Percentiles rank a stretch among this genome's conserved stretches.
Evolutionary conservation across 2,888 invertebrate genomes (phyloP).

Genomic region (Chymomyza amoena): DNA sequence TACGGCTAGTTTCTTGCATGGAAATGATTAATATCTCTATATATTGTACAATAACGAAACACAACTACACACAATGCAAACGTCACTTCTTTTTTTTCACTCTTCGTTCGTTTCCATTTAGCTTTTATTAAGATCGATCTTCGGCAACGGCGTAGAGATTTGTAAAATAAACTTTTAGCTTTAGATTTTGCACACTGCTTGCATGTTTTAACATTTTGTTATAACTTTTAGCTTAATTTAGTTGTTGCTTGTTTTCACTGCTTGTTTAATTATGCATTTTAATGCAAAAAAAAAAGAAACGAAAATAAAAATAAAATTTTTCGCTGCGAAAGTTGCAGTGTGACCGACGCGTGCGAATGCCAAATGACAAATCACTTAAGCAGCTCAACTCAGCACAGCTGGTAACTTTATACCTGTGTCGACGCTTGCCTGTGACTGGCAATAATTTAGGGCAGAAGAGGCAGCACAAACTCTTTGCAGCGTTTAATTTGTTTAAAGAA

Average conservation of each 20-base stretch:
- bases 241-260: conserved; percentile 1
- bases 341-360: conserved; percentile 30
- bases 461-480: neutral
- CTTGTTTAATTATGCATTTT: conserved; percentile 24
- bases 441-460: neutral
- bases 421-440: neutral
- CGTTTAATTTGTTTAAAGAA: neutral
- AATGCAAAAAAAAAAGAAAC: conserved; percentile 35
- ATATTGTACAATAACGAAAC: conserved; percentile 1
- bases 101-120: conserved; percentile 45
- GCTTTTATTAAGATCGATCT: conserved; percentile 47
- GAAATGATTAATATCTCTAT: conserved; percentile 13
- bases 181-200: conserved; percentile 3
- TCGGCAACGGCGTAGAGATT: conserved; percentile 28
- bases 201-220: conserved; percentile 17
- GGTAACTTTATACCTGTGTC: neutral
- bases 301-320: conserved; percentile 48
- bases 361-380: conserved; percentile 27
- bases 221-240: conserved; percentile 8
- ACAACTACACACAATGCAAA: conserved; percentile 38
- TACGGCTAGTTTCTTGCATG: neutral
- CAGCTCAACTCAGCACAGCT: neutral
- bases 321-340: conserved; percentile 46
- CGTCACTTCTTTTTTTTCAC: conserved; percentile 54
- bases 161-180: conserved; percentile 11